Base-by-base conservation (phyloP, 1,140 invertebrate species). In the Pemphigus obesinymphae region DNA sequence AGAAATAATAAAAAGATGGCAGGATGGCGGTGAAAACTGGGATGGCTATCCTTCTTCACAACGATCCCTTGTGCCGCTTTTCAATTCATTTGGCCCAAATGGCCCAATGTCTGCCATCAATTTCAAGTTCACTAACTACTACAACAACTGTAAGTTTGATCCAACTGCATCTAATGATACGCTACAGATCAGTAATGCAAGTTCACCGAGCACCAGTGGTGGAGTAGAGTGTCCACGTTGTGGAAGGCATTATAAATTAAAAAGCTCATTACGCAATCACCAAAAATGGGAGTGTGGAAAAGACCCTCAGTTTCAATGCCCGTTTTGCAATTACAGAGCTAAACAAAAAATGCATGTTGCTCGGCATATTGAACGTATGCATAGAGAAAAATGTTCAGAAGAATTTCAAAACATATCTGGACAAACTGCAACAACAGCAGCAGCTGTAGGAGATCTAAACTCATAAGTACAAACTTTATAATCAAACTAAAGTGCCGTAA, bases 211-310 rank as follows among this genome's bases (percentile, higher is more conserved):
- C 23, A 80, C 76, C 3, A 80, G 76, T n/a, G 76, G 76, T 43
- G 85, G 85, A 8, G 86, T 94, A 87, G 91, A 92, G 85, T 94
- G 92, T 87, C 89, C 92, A 20, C 92, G 93, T 84, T 95, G 93
- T 87, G 93, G 93, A 68, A 89, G 93, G 61, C 90, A 93, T 68
- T 95, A 95, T 88, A 95, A 95, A 86, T 89, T 95, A 66, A 94
- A 94, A 87, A 94, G 93, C 82, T 94, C 93, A 84, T 88, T 95
- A 85, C 89, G 93, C 31, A 95, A 94, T 86, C 93, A 95, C 86
- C 93, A 94, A 88, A 94, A 95, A 86, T 95, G 93, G 93, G 93
- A 95, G 86, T 95, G 93, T 87, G 93, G 92, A 83, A 94, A 93
- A 87, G 93, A 94, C 86, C 93, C 93, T 1, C 92, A 94, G 86